Base-by-base conservation (phyloP, 2,113 vertebrate species). In the Mohoua ochrocephala region DNA sequence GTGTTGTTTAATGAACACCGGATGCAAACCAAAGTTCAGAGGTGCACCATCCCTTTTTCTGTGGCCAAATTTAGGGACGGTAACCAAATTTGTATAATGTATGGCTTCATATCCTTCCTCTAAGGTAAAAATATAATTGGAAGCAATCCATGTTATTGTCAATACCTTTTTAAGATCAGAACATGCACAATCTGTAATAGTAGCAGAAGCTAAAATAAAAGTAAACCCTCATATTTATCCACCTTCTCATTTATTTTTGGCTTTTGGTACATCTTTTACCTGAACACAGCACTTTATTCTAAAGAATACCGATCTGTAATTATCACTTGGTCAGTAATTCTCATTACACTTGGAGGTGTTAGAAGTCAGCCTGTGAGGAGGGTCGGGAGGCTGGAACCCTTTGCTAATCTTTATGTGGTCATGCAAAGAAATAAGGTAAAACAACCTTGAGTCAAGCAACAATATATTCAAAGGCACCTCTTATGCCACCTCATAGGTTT, bases 51-150 rank as follows among this genome's bases (percentile, higher is more conserved):
- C 65, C 47, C 63, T 86, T 95, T 95, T 92, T 82, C 63, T 84
- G 41, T 86, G 52, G 77, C 59, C 80, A 89, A 87, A 56, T 88
- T 76, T 80, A 81, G 77, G 82, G 39, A 24, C 47, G 77, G 23
- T 73, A 74, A 93, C 92, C 83, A 78, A 92, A 95, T 94, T 37
- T 94, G 23, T 76, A 39, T 95, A 93, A 75, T 63, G 23, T 93
- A 81, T 91, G 84, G 45, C 76, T 97, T 95, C 87, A 88, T 73
- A 94, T 94, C 83, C 75, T 97, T 97, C 91, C 74, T 96, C 42
- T 87, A 82, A 85, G 68, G 64, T 93, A 96, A 96, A 97, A 95
- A 96, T 94, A 95, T 12, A 64, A 68, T 65, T 95, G 93, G 52
- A 96, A 96, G 37, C 68, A 31, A 57, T 91, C 65, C 82, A 91